Evolutionary conservation across 2,797 vertebrate genomes (phyloP).

Genomic region (Alfaro cultratus): DNA sequence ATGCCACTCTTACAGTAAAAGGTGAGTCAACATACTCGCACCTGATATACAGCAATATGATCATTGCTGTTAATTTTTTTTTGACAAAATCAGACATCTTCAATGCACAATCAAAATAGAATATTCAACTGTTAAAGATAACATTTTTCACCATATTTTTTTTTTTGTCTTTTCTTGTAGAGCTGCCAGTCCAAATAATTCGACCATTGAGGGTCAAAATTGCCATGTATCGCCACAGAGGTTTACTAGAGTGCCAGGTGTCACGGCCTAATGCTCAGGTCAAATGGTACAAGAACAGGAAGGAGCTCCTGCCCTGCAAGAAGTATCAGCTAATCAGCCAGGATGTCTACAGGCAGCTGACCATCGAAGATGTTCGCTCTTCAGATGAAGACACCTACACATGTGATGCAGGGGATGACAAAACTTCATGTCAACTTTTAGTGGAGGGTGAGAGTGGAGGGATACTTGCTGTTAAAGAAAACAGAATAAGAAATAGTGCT

Average conservation of each 20-base stretch:
- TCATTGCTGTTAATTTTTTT: not conserved
- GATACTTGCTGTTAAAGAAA: conserved; percentile 27
- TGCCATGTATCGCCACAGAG: conserved; percentile 90
- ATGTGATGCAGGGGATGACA: conserved; percentile 90
- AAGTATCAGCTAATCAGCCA: conserved; percentile 90
- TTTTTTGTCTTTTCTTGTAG: conserved; percentile 63
- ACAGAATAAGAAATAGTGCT: not conserved
- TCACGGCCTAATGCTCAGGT: conserved; percentile 90
- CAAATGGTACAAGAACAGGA: conserved; percentile 87
- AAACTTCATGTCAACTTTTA: conserved; percentile 90
- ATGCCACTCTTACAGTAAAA: conserved; percentile 87
- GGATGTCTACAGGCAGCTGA: conserved; percentile 90
- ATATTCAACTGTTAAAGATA: not conserved
- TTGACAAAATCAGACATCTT: not conserved
- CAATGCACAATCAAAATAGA: not conserved
- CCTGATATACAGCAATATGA: not conserved
- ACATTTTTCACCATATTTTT: not conserved
- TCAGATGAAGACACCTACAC: conserved; percentile 94
- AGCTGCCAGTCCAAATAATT: conserved; percentile 90
- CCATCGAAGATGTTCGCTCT: conserved; percentile 87
- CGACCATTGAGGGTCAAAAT: conserved; percentile 93
- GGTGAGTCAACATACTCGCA: conserved; percentile 72
- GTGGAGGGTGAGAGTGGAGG: conserved; percentile 87
- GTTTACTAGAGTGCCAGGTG: conserved; percentile 93
- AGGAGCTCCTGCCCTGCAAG: conserved; percentile 78